Base-by-base conservation (phyloP, 1,140 invertebrate genomes). In the Pollicipes pollicipes region DNA sequence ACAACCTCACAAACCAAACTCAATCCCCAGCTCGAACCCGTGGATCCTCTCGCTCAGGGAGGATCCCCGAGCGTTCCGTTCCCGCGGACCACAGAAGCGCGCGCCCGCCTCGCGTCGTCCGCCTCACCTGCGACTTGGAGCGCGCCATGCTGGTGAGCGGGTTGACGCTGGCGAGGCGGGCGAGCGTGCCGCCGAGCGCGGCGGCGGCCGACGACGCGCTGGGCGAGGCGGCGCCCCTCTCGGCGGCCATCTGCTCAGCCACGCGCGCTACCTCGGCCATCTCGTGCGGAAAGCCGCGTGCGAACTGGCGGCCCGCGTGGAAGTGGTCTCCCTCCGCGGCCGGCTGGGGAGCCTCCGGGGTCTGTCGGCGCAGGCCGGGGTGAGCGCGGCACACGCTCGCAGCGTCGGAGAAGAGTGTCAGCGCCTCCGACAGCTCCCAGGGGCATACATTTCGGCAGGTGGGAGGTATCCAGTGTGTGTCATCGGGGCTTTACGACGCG, bases 261-360 rank as follows among this genome's bases (percentile, higher is more conserved):
- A 74, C 30, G 3, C 64, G 37, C 30, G 73, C 67, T n/a, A 74
- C 70, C 27, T 74, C 72, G 27, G 69, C 69, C 26, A 85, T 79
- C 28, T 84, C 86, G 29, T 81, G 79, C 64, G 86, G 86, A 78
- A 87, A 90, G 69, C 87, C 85, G 74, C 88, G 84, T 24, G 88
- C 90, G 81, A 93, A 93, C 77, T 89, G 85, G 78, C 89, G 85
- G 0, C 90, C 90, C 24, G 90, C 88, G 70, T 85, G 45, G 45
- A 58, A 58, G 21, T 58, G 45, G 45, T 58, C 45, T 2, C 45
- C 45, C 45, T 58, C 45, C 6, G 6, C 45, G n/a, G 45, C 45
- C 21, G 45, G 32, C 32, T 35, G 32, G n/a, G n/a, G n/a, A n/a
- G n/a, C 45, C 45, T 58, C 45, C 6, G 6, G 13, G n/a, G 45